Evolutionary conservation across 2,113 vertebrate species (phyloP).

Genomic region (Leptobrachium leishanense): DNA sequence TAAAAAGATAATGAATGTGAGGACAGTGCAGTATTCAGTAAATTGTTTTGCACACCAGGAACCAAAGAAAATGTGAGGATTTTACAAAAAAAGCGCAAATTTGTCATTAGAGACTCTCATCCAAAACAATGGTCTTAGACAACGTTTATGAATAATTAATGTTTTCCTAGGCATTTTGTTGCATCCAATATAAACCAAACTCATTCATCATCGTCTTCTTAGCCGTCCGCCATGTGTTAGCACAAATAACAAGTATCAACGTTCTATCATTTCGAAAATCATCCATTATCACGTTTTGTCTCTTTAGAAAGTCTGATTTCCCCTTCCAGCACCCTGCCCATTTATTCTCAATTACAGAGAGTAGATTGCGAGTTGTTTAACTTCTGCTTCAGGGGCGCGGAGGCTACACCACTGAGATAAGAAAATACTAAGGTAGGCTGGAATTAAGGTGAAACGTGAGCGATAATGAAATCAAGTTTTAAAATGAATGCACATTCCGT

Average conservation of each 20-base stretch:
- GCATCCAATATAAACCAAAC: slow-evolving; percentile 20
- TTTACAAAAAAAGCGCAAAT: slow-evolving; percentile 16
- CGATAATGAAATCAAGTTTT: no score
- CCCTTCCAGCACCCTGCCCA: slow-evolving; percentile 6
- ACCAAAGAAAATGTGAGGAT: slow-evolving; percentile 4
- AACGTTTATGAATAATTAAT: slow-evolving; percentile 56
- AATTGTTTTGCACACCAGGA: no score
- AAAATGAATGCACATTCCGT: no score
- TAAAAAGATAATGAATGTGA: no score
- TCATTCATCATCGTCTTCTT: slow-evolving; percentile 45
- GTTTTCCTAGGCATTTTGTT: slow-evolving; percentile 16
- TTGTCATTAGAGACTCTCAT: slow-evolving; percentile 47
- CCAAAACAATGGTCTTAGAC: slow-evolving; percentile 52
- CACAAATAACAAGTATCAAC: slow-evolving; percentile 12
- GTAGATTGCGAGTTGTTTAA: not conserved
- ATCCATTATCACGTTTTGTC: slow-evolving; percentile 29
- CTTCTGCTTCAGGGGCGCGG: slow-evolving; percentile 2
- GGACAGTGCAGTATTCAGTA: no score
- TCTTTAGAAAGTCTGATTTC: slow-evolving; percentile 22
- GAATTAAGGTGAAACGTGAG: not conserved
- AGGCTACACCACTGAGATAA: not conserved
- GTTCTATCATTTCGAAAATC: slow-evolving; percentile 25
- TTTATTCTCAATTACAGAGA: slow-evolving; percentile 10
- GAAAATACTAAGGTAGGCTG: not conserved
- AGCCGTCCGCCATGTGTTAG: slow-evolving; percentile 6